Conservation (phyloP, 2,797 vertebrate species). For the Zenarchopterus dispar region DNA sequence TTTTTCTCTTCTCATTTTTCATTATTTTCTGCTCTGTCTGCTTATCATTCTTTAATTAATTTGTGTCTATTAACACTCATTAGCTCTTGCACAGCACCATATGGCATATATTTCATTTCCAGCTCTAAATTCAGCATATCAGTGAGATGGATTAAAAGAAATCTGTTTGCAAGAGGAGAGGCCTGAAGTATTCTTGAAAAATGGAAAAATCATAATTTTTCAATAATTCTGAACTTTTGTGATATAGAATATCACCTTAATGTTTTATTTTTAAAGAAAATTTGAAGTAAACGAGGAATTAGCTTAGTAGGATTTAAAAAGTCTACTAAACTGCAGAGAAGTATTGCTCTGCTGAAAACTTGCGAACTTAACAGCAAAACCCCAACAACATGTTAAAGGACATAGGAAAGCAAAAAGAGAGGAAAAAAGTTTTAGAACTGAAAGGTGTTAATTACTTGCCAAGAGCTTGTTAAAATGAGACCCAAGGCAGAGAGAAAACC, state of each 20-base stretch:
- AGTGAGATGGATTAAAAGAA: constrained; percentile 36
- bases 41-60: constrained; percentile 51
- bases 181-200: too few relatives aligned
- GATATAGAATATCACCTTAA: too few relatives aligned
- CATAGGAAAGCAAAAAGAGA: constrained; percentile 33
- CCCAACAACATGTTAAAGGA: constrained; percentile 59
- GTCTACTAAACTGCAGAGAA: too few relatives aligned
- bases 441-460: constrained; percentile 76
- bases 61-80: constrained; percentile 53
- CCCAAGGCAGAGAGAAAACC: constrained; percentile 32
- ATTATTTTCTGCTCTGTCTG: constrained; percentile 20
- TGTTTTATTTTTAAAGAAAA: too few relatives aligned
- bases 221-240: too few relatives aligned
- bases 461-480: constrained; percentile 80
- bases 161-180: constrained; percentile 15
- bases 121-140: constrained; percentile 44
- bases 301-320: too few relatives aligned
- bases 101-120: constrained; percentile 45
- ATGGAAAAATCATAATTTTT: too few relatives aligned
- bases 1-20: constrained; percentile 32
- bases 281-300: too few relatives aligned
- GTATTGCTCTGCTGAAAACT: too few relatives aligned
- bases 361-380: constrained; percentile 14
- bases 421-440: constrained; percentile 56
- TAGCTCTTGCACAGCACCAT: constrained; percentile 54